phyloP scores from a whole-genome alignment of 2,113 vertebrate genomes.

The Melospiza georgiana region DNA sequence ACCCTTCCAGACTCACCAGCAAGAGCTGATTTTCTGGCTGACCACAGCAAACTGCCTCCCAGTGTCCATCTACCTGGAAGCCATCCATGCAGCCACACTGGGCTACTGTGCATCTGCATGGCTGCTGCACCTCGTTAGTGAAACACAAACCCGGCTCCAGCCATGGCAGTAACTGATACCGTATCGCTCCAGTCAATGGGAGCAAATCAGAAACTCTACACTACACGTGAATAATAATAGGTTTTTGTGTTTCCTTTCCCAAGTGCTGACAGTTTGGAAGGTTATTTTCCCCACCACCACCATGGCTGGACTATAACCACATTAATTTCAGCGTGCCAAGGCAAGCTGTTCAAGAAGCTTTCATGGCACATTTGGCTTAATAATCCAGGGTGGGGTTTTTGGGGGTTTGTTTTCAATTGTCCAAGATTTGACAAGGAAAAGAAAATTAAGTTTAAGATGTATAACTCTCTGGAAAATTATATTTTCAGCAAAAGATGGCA shows the following conservation, averaged over 20 bases:
- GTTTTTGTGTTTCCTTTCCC: constrained; percentile 5
- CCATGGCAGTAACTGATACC: not conserved
- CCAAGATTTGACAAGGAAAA: not conserved
- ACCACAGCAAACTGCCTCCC: not conserved
- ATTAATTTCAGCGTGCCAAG: not conserved
- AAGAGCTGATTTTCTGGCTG: not conserved
- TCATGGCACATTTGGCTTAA: not conserved
- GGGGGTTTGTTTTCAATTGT: not conserved
- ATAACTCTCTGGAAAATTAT: not conserved
- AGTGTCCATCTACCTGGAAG: constrained; percentile 31
- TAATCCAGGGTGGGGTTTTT: not conserved
- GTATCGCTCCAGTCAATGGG: not conserved
- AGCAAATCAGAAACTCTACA: constrained; percentile 27
- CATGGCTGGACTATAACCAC: not conserved
- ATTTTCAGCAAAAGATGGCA: not conserved
- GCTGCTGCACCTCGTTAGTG: not conserved
- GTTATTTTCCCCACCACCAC: not conserved
- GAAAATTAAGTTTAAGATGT: not conserved
- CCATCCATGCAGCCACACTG: not conserved
- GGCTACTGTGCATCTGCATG: not conserved
- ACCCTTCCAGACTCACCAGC: constrained; percentile 20
- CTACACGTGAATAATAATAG: not conserved
- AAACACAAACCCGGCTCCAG: not conserved
- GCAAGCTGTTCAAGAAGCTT: not conserved
- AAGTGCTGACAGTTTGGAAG: not conserved